phyloP scores from a whole-genome alignment of 92 coral and sea anemone genomes.

The Zoanthus solanderi region DNA sequence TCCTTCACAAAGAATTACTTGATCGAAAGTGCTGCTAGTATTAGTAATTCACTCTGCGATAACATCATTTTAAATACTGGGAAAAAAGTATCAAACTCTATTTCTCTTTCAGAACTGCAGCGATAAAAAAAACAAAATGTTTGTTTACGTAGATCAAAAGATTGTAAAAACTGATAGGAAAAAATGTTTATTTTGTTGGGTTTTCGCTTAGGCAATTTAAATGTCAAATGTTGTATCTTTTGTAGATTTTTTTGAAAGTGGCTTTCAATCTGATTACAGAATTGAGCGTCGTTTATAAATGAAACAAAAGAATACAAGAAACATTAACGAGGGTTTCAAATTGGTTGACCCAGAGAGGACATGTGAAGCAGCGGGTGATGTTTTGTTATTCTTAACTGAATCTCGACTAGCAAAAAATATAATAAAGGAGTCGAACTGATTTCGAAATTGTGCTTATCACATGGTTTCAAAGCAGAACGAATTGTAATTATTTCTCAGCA shows the following conservation, averaged over 20 bases:
- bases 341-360: background rate
- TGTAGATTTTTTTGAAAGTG: background rate
- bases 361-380: background rate
- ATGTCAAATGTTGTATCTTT: background rate
- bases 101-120: background rate
- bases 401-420: background rate
- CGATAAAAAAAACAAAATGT: background rate
- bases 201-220: too few relatives aligned
- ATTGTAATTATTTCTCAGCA: conserved; percentile 19
- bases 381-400: background rate
- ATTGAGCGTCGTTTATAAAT: background rate
- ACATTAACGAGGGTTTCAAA: background rate
- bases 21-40: background rate
- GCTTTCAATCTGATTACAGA: background rate
- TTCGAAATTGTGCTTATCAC: background rate
- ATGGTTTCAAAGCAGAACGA: background rate
- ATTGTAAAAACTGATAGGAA: background rate
- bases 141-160: background rate
- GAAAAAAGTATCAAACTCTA: background rate
- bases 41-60: background rate
- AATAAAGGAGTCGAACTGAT: background rate
- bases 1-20: background rate
- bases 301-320: background rate
- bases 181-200: too few relatives aligned
- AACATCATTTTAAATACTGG: conserved; percentile 12